These are phyloP conservation scores for Troglohyphantes excavatus DNA, from an alignment of 2,888 invertebrate genomes.

Conservation along the genomic window DNA sequence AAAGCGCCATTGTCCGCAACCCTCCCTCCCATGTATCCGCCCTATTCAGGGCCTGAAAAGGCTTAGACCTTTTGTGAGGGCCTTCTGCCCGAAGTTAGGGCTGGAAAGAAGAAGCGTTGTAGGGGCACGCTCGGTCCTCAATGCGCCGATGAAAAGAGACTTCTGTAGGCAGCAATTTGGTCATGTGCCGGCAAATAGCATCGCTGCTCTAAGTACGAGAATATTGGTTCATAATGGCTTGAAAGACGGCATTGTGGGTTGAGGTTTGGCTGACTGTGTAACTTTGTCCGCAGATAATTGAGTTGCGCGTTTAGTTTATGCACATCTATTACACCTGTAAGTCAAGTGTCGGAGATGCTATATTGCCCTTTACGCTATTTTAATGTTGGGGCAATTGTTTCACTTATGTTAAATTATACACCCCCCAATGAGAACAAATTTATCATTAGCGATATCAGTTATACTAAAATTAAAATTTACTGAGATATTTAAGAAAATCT, in stretches of 20 bases:
- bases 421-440: too few relatives aligned
- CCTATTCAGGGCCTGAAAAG: slow-evolving; percentile 18
- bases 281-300: not conserved
- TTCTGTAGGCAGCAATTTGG: slow-evolving; percentile 8
- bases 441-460: too few relatives aligned
- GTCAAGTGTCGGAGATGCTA: too few relatives aligned
- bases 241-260: not conserved
- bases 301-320: not conserved
- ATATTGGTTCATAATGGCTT: slow-evolving; percentile 5
- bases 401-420: too few relatives aligned
- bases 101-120: not conserved
- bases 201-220: not conserved
- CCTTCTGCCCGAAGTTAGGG: not conserved
- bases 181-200: not conserved
- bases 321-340: not conserved
- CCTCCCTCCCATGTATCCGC: not conserved
- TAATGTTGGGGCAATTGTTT: too few relatives aligned
- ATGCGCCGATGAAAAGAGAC: not conserved
- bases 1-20: slow-evolving; percentile 2
- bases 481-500: too few relatives aligned
- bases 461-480: too few relatives aligned
- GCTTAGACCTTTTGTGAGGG: slow-evolving; percentile 10
- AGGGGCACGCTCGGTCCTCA: not conserved
- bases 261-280: not conserved
- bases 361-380: too few relatives aligned